Percentiles rank a stretch among this genome's conserved stretches.
Evolutionary conservation across 1,140 invertebrate genomes (phyloP).

Genomic region (Drosophila littoralis): DNA sequence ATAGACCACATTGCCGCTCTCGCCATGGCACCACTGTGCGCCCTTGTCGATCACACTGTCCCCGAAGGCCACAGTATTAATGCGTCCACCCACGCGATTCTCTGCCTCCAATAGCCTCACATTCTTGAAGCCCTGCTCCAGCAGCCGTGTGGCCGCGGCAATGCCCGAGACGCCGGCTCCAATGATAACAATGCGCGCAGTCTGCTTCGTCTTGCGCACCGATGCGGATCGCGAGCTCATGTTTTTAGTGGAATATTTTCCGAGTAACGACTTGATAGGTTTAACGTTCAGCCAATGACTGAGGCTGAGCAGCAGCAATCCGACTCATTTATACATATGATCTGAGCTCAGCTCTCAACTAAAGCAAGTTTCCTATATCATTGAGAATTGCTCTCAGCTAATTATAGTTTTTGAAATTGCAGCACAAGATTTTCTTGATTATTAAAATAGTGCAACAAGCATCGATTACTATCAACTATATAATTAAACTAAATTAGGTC

Average conservation of each 20-base stretch:
- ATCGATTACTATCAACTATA: too few species aligned
- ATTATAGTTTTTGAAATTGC: not conserved
- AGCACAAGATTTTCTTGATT: not conserved
- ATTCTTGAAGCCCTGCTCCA: slow-evolving; percentile 85
- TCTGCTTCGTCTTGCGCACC: slow-evolving; percentile 45
- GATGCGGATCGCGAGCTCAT: not conserved
- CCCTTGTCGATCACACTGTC: slow-evolving; percentile 91
- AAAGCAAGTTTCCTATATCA: not conserved
- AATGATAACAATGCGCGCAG: slow-evolving; percentile 85
- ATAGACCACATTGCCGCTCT: slow-evolving; percentile 89
- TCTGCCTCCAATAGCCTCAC: slow-evolving; percentile 88
- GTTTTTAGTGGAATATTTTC: not conserved
- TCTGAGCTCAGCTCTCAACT: not conserved
- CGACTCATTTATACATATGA: not conserved
- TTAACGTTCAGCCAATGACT: not conserved
- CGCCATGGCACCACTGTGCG: slow-evolving; percentile 92
- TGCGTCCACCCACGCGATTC: slow-evolving; percentile 89
- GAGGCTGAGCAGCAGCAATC: not conserved
- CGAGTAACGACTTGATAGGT: not conserved
- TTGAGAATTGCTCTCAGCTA: not conserved
- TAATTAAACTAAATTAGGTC: not conserved
- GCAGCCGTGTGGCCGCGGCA: slow-evolving; percentile 86
- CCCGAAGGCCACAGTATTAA: slow-evolving; percentile 87
- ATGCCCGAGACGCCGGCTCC: slow-evolving; percentile 87
- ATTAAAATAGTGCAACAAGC: not conserved